A percentile compares a stretch with the other conserved stretches of the same genome.
These are phyloP conservation scores for Chesias legatella DNA, from an alignment of 2,888 invertebrate species.

Conservation along the genomic window DNA sequence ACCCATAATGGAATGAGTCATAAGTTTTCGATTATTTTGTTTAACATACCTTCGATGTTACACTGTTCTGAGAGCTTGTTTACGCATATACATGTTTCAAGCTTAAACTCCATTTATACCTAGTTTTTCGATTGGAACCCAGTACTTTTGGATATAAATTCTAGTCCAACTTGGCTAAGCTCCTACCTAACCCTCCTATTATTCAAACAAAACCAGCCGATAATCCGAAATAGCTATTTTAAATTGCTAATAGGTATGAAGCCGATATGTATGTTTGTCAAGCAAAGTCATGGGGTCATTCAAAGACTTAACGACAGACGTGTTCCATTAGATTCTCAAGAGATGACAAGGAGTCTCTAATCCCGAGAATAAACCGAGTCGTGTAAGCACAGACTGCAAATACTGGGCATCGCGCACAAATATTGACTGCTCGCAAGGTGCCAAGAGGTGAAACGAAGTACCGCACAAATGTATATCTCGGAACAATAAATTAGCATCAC, in stretches of 20 bases:
- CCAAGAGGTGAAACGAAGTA: constrained; percentile 5
- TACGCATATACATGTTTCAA: too few species aligned
- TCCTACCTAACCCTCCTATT: too few species aligned
- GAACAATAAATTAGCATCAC: too few species aligned
- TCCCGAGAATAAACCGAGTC: constrained; percentile 31
- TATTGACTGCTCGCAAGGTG: constrained; percentile 32
- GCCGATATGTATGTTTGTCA: constrained; percentile 2
- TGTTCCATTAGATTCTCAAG: not conserved
- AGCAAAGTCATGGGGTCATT: constrained; percentile 16
- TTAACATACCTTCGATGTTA: too few species aligned
- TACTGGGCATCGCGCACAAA: constrained; percentile 34
- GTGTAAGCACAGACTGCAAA: constrained; percentile 35
- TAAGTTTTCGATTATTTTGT: too few species aligned
- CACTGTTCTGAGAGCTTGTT: too few species aligned
- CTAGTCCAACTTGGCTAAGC: too few species aligned
- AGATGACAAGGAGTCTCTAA: constrained; percentile 18
- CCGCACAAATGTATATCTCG: not conserved
- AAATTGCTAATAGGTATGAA: constrained; percentile 3
- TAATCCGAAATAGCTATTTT: constrained; percentile 5
- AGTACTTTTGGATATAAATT: too few species aligned
- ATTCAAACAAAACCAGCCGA: constrained; percentile 1
- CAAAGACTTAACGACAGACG: not conserved
- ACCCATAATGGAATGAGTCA: too few species aligned
- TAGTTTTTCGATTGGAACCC: too few species aligned
- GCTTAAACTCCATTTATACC: too few species aligned